Conservation (phyloP, 2,113 vertebrate species). For the Paracanthobrama guichenoti region DNA sequence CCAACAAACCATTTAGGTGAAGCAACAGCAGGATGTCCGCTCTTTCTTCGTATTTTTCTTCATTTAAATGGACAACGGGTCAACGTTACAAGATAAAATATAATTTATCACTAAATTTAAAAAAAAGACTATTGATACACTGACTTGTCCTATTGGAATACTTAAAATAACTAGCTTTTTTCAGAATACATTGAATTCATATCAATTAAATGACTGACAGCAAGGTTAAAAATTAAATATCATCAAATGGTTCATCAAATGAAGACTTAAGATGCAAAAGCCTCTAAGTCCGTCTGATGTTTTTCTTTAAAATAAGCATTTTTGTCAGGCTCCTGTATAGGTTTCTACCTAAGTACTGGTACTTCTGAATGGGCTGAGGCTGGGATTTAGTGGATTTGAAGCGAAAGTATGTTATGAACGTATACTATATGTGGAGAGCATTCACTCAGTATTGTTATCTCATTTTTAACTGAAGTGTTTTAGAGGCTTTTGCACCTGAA, state of each 20-base stretch:
- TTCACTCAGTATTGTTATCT: too few relatives aligned
- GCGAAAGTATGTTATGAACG: too few relatives aligned
- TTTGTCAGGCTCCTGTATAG: too few relatives aligned
- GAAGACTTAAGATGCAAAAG: too few relatives aligned
- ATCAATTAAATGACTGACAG: background rate
- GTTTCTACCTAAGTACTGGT: too few relatives aligned
- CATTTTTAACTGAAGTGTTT: too few relatives aligned
- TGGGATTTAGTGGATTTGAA: too few relatives aligned
- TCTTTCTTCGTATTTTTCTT: background rate
- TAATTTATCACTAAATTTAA: background rate
- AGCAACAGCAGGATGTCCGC: background rate
- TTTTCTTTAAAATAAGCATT: too few relatives aligned
- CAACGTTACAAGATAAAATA: background rate
- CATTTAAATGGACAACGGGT: background rate
- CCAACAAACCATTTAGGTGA: background rate
- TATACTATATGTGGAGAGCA: too few relatives aligned
- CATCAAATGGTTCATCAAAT: too few relatives aligned
- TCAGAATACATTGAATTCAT: background rate
- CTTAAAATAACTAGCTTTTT: background rate
- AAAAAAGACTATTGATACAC: background rate
- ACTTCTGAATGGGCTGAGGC: too few relatives aligned
- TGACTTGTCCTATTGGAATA: background rate
- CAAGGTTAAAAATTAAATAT: background rate
- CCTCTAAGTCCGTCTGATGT: accelerated
- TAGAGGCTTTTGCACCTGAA: too few relatives aligned